phyloP scores from a whole-genome alignment of 2,888 invertebrate genomes.

The Callinectes sapidus region DNA sequence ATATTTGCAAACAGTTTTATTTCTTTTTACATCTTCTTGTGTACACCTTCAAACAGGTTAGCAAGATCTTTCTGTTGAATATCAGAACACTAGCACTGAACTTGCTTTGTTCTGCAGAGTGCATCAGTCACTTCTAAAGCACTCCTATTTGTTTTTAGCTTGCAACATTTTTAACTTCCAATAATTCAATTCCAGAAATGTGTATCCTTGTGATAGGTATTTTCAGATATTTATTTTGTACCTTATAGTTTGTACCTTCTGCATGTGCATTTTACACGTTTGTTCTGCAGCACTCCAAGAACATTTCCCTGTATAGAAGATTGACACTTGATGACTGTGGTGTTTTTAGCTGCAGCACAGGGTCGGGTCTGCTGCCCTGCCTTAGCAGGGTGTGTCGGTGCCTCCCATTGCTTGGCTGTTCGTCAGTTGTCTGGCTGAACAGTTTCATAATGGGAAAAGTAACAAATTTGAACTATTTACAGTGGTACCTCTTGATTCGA shows the following conservation, averaged over 20 bases:
- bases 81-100: not conserved
- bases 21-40: not conserved
- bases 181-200: not conserved
- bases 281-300: conserved; percentile 38
- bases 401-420: not conserved
- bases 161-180: not conserved
- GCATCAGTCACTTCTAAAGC: not conserved
- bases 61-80: not conserved
- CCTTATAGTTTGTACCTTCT: conserved; percentile 30
- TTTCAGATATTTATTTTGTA: conserved; percentile 37
- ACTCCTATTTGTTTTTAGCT: not conserved
- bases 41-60: not conserved
- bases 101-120: not conserved
- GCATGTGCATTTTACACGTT: conserved; percentile 1
- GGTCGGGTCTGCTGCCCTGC: not conserved
- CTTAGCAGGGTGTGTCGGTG: not conserved
- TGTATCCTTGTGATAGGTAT: not conserved
- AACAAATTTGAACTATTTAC: conserved; percentile 13
- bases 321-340: conserved; percentile 39
- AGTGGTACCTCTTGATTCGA: too few relatives aligned
- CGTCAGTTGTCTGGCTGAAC: not conserved
- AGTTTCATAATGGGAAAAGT: not conserved
- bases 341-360: conserved; percentile 13
- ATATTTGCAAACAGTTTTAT: not conserved
- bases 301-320: not conserved